Evolutionary conservation across 1,140 invertebrate genomes (phyloP), one percentile per base, ranked within the genome.

Genomic region (Drosophila lacteicornis): DNA sequence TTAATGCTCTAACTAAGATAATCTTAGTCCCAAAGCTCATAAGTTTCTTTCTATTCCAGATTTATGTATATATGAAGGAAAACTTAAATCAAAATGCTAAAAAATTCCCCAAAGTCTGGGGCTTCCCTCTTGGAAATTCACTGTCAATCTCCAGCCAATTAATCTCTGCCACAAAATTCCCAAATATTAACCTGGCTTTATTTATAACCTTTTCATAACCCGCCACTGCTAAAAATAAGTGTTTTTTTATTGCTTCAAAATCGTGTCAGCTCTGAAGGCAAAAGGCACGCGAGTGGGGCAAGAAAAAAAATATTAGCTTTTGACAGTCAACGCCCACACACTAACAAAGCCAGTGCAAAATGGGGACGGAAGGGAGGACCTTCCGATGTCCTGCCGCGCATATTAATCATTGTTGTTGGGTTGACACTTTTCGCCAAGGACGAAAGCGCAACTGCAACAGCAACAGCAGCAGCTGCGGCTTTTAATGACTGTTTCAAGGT

Each of bases 301-400:
- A 82, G 25, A 36, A 43, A 56, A 38, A 45, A 88, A 91, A 85
- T 85, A 85, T 88, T 88, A 85, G 87, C 86, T 91, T 91, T 86
- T 85, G 74, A 90, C 65, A 85, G 68, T 55, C 69, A 49, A 43
- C 63, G 47, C 51, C 60, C 50, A 45, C 56, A 60, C 45, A 46
- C 56, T 13, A 38, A 27, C 49, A 42, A 15, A 30, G 36, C 1
- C 15, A 25, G 25, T 13, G 19, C 42, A 3, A 27, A 50, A 15
- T 19, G 19, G 4, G 33, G 12, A 11, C 11, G 33, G 40, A 42
- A 45, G 63, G n/a, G 13, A 56, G 50, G 62, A 22, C 66, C 40
- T 19, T 19, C 65, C 75, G 50, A 66, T 82, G 67, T 67, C 63
- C 76, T 70, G 67, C 56, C 61, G 60, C 77, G 83, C 84, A 87